phyloP scores from a whole-genome alignment of 92 coral and sea anemone species.

The Parazoanthus darwini region DNA sequence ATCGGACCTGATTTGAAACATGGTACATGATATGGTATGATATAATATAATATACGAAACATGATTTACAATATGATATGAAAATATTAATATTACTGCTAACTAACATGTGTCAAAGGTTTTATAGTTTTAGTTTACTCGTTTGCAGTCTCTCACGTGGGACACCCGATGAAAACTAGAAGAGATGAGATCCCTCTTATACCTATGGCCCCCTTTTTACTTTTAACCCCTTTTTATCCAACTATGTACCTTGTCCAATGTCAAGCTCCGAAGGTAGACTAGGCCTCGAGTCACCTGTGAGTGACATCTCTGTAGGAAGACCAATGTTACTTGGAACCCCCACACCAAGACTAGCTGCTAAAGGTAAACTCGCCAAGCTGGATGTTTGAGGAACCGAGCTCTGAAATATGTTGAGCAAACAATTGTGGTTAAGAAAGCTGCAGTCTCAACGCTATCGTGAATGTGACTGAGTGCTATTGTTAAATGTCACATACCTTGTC shows the following conservation, averaged over 20 bases:
- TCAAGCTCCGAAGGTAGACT: neutral
- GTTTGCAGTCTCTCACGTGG: neutral
- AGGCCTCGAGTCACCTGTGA: neutral
- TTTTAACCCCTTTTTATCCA: neutral
- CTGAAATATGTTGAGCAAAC: constrained; percentile 35
- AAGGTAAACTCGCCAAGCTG: neutral
- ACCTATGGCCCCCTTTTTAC: neutral
- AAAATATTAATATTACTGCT: too few species aligned
- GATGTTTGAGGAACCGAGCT: constrained; percentile 61
- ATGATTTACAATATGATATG: too few species aligned
- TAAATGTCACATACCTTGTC: constrained; percentile 56
- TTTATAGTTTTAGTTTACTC: neutral
- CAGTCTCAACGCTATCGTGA: neutral
- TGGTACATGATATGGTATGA: too few species aligned
- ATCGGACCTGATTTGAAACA: too few species aligned
- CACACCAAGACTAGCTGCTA: neutral
- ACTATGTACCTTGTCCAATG: neutral
- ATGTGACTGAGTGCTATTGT: neutral
- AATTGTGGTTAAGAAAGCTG: neutral
- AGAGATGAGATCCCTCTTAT: neutral
- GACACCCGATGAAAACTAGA: neutral
- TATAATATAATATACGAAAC: too few species aligned
- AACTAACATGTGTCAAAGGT: neutral
- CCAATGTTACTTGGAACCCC: neutral
- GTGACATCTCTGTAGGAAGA: neutral